A percentile compares a stretch with the other conserved stretches of the same genome.
Evolutionary conservation across 2,888 invertebrate genomes (phyloP).

Genomic region (Drosophila differens): DNA sequence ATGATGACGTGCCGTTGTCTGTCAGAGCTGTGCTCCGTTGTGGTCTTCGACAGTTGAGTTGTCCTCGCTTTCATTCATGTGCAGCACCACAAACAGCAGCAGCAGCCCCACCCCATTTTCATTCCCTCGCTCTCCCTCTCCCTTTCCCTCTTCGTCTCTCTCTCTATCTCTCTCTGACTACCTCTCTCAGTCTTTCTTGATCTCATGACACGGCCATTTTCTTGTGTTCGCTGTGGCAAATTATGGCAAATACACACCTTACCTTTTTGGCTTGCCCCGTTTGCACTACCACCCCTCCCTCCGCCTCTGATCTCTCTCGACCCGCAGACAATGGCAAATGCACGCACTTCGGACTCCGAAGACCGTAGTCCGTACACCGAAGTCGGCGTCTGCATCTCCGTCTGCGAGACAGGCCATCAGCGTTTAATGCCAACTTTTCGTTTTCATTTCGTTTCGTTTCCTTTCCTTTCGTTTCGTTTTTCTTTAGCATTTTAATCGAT

Average conservation of each 20-base stretch:
- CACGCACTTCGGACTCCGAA: conserved; percentile 29
- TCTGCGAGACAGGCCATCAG: conserved; percentile 39
- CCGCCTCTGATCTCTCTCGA: neutral
- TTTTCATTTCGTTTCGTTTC: conserved; percentile 57
- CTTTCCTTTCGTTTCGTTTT: conserved; percentile 58
- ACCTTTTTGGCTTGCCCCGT: conserved; percentile 26
- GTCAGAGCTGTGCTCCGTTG: conserved; percentile 23
- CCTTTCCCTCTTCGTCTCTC: neutral
- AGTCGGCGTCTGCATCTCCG: conserved; percentile 1
- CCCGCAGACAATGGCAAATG: conserved; percentile 41
- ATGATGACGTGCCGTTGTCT: conserved; percentile 74
- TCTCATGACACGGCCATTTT: conserved; percentile 35
- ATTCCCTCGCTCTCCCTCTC: neutral
- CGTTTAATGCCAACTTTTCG: conserved; percentile 62
- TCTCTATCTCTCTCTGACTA: neutral
- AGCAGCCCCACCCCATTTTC: conserved; percentile 2
- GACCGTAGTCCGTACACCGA: conserved; percentile 1
- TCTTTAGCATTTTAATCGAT: conserved; percentile 56
- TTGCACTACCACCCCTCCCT: conserved; percentile 4
- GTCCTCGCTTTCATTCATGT: conserved; percentile 75
- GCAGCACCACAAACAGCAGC: conserved; percentile 25
- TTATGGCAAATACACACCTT: conserved; percentile 84
- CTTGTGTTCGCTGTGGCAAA: conserved; percentile 80
- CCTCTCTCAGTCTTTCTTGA: neutral
- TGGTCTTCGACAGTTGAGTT: conserved; percentile 61